Base-by-base conservation (phyloP, 2,797 vertebrate species). In the Nyctalus aviator region DNA sequence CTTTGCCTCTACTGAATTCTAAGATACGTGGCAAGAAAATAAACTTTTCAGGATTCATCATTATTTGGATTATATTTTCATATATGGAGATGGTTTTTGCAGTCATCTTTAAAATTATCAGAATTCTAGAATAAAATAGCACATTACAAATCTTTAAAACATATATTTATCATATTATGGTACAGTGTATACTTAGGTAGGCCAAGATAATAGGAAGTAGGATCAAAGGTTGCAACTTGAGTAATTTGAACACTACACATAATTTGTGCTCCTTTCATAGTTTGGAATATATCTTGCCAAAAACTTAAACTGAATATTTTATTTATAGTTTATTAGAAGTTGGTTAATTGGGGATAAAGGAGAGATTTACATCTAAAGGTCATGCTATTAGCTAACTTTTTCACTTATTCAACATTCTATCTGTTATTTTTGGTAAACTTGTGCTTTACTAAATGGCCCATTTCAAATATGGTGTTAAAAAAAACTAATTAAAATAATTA, bases 1-100 rank as follows among this genome's bases (percentile, higher is more conserved):
- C 6, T 88, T 57, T 46, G 48, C 21, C 91, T 44, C 21, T 81
- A 79, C 20, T 64, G 86, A 87, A 25, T 71, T 93, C 77, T 93
- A 11, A 85, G 35, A 86, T 35, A 48, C 44, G 7, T 55, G 6
- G 3, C 13, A 81, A 86, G 83, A 53, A 48, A 2, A 10, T 53
- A 35, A 86, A 71, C 0, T 27, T 95, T 53, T 85, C 5, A 73
- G n/a, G 90, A 78, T 50, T 84, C 6, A 88, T 88, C n/a, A 93
- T 18, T 15, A 72, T 84, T 93, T 79, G 12, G 2, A 72, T 46
- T 72, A 30, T 66, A 76, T 59, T 55, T 71, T 3, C 20, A 72
- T n/a, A 53, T 76, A 25, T n/a, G 25, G 14, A 68, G 20, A 64
- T 81, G 20, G 6, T 35, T 57, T 57, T 90, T 21, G 5, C 0